phyloP scores from a whole-genome alignment of 2,888 invertebrate species.

The Brachyopa scutellaris region DNA sequence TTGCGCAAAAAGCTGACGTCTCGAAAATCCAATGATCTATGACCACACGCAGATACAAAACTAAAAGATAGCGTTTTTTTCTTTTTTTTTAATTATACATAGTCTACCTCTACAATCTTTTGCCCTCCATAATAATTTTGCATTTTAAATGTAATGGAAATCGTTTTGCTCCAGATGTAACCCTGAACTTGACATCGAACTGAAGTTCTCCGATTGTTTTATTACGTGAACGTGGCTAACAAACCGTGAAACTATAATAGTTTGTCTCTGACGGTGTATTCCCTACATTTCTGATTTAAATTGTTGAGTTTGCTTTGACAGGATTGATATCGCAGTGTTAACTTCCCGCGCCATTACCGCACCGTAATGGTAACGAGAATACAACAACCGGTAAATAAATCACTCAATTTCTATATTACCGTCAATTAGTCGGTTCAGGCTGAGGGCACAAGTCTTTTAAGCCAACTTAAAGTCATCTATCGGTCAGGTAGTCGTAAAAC shows the following conservation, averaged over 20 bases:
- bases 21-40: constrained; percentile 46
- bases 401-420: constrained; percentile 66
- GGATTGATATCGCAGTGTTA: constrained; percentile 25
- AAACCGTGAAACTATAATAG: constrained; percentile 49
- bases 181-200: constrained; percentile 68
- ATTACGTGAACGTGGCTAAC: constrained; percentile 65
- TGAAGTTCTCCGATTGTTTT: constrained; percentile 39
- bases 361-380: constrained; percentile 7
- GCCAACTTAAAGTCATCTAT: constrained; percentile 33
- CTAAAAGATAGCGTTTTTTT: neutral
- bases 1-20: constrained; percentile 29
- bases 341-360: neutral
- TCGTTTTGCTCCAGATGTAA: constrained; percentile 65
- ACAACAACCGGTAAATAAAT: constrained; percentile 55
- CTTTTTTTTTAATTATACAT: too few relatives aligned
- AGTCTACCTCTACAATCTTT: neutral
- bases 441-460: constrained; percentile 60
- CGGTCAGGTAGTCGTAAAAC: constrained; percentile 18
- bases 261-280: neutral
- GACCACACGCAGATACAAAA: constrained; percentile 19
- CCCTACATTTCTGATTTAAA: constrained; percentile 7
- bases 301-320: constrained; percentile 28
- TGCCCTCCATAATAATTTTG: constrained; percentile 12
- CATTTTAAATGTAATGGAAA: constrained; percentile 21
- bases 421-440: constrained; percentile 63